Evolutionary conservation across 2,113 vertebrate genomes (phyloP), one percentile per base, ranked within the genome.

Genomic region (Verasper variegatus): DNA sequence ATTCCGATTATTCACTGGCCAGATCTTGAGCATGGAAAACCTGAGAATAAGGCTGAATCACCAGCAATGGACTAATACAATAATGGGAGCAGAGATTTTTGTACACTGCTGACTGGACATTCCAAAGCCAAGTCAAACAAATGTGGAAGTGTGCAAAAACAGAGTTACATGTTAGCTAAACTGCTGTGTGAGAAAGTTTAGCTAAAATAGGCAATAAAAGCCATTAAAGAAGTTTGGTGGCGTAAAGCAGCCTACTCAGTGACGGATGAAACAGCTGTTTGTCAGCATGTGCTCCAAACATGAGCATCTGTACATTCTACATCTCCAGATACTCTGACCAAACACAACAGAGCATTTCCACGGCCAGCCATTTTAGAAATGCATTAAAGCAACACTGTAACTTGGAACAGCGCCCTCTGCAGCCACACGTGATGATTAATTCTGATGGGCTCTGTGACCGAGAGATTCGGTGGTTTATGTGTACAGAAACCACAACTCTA

Each of bases 331-430:
- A 57, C 56, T 35, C 37, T 52, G 61, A 64, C 76, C 55, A 21
- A 68, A 57, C 55, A 31, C 17, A 8, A 66, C 61, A 80, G 56
- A 61, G 58, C 84, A 72, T 45, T 45, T 15, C 11, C 42, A 45
- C 13, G 2, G 11, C 11, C 42, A 15, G 75, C 77, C 82, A 92
- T 91, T 94, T 89, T 81, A 79, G 85, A 91, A 82, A 91, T 88
- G 87, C 86, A 73, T 81, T 90, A 92, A 91, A 90, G 87, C 91
- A 85, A 23, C 71, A 45, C 42, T 45, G 13, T 45, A 4, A 45
- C 42, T 37, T 37, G 35, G 35, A 37, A 37, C 8, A 37, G 35
- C 35, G 35, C 8, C 35, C 35, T 10, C 42, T 45, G 42, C 42
- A 45, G 14, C 42, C 42, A 10, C 40, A 42, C 40, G 14, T 15